Evolutionary conservation across 2,797 vertebrate genomes (phyloP).

Genomic region (Muraenolepis orangiensis): DNA sequence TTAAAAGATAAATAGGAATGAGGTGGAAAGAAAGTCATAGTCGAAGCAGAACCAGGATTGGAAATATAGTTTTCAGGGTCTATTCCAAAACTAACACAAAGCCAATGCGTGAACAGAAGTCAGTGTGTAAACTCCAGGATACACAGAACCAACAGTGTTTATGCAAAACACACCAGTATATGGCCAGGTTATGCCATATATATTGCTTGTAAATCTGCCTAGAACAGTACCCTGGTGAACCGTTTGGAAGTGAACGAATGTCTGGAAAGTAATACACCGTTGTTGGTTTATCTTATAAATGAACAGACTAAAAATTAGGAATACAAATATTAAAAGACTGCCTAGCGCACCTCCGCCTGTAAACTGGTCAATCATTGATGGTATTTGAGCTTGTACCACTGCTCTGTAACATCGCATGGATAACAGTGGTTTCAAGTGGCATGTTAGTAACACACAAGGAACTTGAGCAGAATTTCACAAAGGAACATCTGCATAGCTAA

Average conservation of each 20-base stretch:
- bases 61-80: conserved; percentile 9
- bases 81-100: not conserved
- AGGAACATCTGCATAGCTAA: not conserved
- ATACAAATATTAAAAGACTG: not conserved
- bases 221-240: not conserved
- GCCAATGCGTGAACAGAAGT: not conserved
- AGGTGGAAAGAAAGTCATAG: not conserved
- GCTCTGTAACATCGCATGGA: no score
- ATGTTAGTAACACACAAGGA: not conserved
- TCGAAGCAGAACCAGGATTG: conserved; percentile 27
- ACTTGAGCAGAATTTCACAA: not conserved
- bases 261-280: not conserved
- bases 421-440: not conserved
- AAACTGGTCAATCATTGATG: not conserved
- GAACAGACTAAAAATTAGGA: not conserved
- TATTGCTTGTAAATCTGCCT: not conserved
- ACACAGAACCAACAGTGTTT: not conserved
- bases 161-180: not conserved
- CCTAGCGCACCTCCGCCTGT: not conserved
- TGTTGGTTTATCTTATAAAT: not conserved
- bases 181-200: not conserved
- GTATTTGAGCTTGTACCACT: not conserved
- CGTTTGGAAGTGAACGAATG: not conserved
- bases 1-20: not conserved
- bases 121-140: not conserved